A percentile compares a stretch with the other conserved stretches of the same genome.
Evolutionary conservation across 2,113 vertebrate genomes (phyloP).

Genomic region (Myrmophylax atrothorax): DNA sequence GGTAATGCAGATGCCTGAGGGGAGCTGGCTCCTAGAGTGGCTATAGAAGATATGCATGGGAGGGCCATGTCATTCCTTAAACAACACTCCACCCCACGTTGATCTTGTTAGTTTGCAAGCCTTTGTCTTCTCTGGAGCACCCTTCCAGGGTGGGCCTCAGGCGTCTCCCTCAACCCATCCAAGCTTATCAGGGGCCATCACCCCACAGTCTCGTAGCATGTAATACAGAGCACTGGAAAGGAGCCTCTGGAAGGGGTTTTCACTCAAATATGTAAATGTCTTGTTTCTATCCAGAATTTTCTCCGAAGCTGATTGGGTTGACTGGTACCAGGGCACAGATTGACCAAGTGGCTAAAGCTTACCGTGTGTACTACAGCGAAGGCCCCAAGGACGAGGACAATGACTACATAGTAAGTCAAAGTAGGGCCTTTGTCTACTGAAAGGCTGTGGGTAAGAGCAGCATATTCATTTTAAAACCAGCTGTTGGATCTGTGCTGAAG

Average conservation of each 20-base stretch:
- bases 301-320: conserved; percentile 91
- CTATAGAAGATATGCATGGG: too few species aligned
- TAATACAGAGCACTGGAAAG: not conserved
- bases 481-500: not conserved
- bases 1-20: too few species aligned
- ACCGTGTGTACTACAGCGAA: conserved; percentile 93
- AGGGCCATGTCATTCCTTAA: too few species aligned
- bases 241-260: not conserved
- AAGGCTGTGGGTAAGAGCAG: not conserved
- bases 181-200: too few species aligned
- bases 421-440: not conserved
- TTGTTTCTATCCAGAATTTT: conserved; percentile 84
- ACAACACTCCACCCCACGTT: too few species aligned
- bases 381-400: conserved; percentile 96
- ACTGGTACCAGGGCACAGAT: conserved; percentile 85
- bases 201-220: too few species aligned
- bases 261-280: not conserved
- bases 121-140: too few species aligned
- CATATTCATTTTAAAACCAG: not conserved
- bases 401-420: conserved; percentile 94
- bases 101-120: too few species aligned
- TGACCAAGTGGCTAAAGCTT: conserved; percentile 85
- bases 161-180: too few species aligned
- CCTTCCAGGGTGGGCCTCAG: too few species aligned
- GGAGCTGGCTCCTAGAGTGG: too few species aligned